Percentiles rank a stretch among this genome's conserved stretches.
These are phyloP conservation scores for Agrochola litura DNA, from an alignment of 2,888 invertebrate species.

Conservation along the genomic window DNA sequence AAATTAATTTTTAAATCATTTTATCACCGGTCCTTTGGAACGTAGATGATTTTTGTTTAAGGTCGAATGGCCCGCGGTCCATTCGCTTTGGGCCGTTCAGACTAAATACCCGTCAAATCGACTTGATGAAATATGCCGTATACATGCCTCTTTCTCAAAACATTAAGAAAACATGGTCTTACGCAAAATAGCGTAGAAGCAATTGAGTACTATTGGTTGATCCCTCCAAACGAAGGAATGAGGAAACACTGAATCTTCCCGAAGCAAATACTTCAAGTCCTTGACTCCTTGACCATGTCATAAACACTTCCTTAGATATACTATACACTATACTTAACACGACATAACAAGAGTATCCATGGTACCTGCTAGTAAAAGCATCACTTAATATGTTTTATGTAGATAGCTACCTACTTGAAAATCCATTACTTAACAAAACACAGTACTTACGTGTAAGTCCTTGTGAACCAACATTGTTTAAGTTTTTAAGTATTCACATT, in stretches of 20 bases:
- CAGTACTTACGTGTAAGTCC: conserved; percentile 10
- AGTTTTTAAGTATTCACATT: conserved; percentile 34
- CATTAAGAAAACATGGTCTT: no score
- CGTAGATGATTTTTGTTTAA: no score
- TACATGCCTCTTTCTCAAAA: not conserved
- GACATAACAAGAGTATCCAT: not conserved
- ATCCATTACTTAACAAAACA: conserved; percentile 51
- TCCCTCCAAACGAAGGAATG: not conserved
- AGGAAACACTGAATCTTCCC: conserved; percentile 15
- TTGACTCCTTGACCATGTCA: conserved; percentile 4
- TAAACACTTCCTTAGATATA: conserved; percentile 2
- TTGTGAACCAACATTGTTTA: conserved; percentile 18
- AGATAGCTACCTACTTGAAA: conserved; percentile 32
- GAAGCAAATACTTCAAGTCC: conserved; percentile 12
- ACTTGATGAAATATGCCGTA: not conserved
- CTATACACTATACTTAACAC: not conserved
- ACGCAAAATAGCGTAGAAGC: not conserved
- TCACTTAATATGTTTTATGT: conserved; percentile 3
- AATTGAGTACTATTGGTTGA: not conserved
- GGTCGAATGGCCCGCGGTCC: no score
- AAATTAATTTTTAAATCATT: no score
- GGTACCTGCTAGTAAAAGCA: not conserved
- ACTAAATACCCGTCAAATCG: no score
- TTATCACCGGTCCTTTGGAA: no score
- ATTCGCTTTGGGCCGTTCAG: no score